A percentile compares a stretch with the other conserved stretches of the same genome.
Evolutionary conservation across 2,113 vertebrate genomes (phyloP).

Genomic region (Grantiella picta): DNA sequence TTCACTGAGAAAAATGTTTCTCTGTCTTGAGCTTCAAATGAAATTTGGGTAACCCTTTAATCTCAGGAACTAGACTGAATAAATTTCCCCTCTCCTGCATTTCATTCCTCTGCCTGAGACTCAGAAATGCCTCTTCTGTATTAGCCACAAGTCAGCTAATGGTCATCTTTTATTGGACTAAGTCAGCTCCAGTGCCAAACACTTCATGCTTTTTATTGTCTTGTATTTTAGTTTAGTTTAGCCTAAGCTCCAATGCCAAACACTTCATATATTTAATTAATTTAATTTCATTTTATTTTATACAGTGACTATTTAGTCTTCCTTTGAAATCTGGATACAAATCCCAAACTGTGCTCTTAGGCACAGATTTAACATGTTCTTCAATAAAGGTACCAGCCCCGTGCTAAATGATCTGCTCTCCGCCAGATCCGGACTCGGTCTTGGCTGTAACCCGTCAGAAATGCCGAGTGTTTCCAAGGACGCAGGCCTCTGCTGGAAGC

Average conservation of each 20-base stretch:
- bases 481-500: neutral
- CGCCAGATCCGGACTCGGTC: rapidly evolving
- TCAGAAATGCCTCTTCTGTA: neutral
- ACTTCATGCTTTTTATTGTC: neutral
- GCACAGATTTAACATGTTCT: neutral
- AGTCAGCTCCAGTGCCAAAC: neutral
- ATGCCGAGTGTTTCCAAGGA: neutral
- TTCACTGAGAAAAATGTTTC: neutral
- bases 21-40: neutral
- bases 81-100: neutral
- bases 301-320: neutral
- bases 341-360: neutral
- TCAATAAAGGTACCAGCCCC: neutral
- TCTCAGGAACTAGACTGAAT: neutral
- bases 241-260: neutral
- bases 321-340: neutral
- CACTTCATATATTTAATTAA: neutral
- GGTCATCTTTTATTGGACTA: neutral
- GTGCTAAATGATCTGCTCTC: neutral
- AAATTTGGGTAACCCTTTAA: neutral
- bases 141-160: neutral
- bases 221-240: neutral
- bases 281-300: neutral
- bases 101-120: neutral
- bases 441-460: neutral